Conservation (phyloP, 2,797 vertebrate genomes). For the Melanotaenia parkinsoni region DNA sequence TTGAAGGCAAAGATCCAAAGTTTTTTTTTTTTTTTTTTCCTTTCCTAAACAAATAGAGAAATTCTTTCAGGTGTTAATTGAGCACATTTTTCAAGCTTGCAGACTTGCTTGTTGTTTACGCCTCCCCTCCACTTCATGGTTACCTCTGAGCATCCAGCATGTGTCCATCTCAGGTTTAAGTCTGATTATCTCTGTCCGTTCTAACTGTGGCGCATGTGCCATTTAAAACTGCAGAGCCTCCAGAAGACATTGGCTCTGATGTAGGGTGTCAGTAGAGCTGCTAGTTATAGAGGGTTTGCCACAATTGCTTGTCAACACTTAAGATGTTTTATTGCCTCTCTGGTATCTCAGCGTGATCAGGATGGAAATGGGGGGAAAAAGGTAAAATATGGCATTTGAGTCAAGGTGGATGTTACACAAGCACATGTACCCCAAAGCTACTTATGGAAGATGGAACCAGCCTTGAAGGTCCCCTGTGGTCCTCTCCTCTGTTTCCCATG, state of each 20-base stretch:
- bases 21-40: background rate
- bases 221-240: background rate
- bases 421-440: too few species aligned
- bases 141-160: background rate
- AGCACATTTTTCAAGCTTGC: too few species aligned
- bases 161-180: background rate
- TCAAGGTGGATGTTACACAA: constrained; percentile 3
- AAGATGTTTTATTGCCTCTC: constrained; percentile 20
- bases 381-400: background rate
- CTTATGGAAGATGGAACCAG: background rate
- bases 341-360: background rate
- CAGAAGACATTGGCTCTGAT: background rate
- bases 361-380: constrained; percentile 1
- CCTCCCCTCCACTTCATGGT: too few species aligned
- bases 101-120: too few species aligned
- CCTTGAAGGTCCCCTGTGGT: constrained; percentile 16
- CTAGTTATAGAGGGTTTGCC: constrained; percentile 26
- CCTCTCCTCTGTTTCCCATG: constrained; percentile 6
- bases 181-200: background rate
- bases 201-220: background rate
- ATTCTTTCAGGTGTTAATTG: too few species aligned
- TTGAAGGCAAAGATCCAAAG: too few species aligned
- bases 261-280: constrained; percentile 26
- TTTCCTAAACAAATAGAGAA: too few species aligned
- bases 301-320: constrained; percentile 34